A percentile compares a stretch with the other conserved stretches of the same genome.
phyloP scores from a whole-genome alignment of 2,888 invertebrate species.

The Drosophila quasianomalipes region DNA sequence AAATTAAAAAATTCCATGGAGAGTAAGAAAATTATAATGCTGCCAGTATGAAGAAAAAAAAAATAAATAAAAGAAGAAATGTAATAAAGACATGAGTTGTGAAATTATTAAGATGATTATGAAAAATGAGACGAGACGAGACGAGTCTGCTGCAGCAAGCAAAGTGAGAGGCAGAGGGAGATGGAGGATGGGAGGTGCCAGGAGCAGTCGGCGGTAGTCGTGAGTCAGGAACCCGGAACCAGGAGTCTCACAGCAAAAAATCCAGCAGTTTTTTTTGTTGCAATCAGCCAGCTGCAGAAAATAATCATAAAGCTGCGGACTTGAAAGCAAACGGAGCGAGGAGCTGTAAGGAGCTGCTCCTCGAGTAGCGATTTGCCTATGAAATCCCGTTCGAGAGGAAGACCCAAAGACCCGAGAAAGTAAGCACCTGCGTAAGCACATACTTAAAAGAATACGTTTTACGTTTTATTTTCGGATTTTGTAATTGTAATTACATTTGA shows the following conservation, averaged over 20 bases:
- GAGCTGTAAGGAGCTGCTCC: constrained; percentile 16
- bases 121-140: constrained; percentile 48
- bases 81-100: constrained; percentile 79
- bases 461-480: neutral
- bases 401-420: constrained; percentile 7
- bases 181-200: neutral
- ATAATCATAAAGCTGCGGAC: constrained; percentile 14
- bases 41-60: constrained; percentile 9
- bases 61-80: constrained; percentile 55
- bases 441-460: constrained; percentile 1
- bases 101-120: constrained; percentile 79
- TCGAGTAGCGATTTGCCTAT: constrained; percentile 33
- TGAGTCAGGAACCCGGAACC: neutral
- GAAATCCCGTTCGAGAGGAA: constrained; percentile 13
- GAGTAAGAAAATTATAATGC: constrained; percentile 70
- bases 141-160: constrained; percentile 7
- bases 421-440: constrained; percentile 5
- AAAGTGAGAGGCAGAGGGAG: constrained; percentile 11
- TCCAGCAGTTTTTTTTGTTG: neutral
- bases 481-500: neutral
- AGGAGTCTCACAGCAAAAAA: constrained; percentile 1
- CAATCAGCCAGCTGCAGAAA: constrained; percentile 35
- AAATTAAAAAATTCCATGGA: constrained; percentile 76
- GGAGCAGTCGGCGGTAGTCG: neutral
- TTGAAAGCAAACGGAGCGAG: constrained; percentile 37